A percentile compares a stretch with the other conserved stretches of the same genome.
Conservation (phyloP, 1,140 invertebrate species). For the Goniozus legneri region DNA sequence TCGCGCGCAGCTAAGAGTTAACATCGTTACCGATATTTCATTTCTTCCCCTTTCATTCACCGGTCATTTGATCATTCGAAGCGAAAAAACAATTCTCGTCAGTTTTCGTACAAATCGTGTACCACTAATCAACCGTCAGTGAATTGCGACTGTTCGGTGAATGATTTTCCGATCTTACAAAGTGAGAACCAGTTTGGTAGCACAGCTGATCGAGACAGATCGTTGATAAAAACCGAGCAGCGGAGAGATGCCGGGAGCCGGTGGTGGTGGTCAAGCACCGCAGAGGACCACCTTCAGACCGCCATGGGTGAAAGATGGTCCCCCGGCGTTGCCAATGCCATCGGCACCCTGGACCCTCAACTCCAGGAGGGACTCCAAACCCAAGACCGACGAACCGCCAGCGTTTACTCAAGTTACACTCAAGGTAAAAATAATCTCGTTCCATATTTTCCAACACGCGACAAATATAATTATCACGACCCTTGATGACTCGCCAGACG, state of each 20-base stretch:
- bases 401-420: constrained; percentile 49
- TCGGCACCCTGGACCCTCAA: constrained; percentile 65
- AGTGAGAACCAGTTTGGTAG: no score
- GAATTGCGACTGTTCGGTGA: not conserved
- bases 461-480: no score
- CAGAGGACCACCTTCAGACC: constrained; percentile 69
- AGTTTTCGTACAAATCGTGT: no score
- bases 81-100: no score
- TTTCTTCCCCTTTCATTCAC: no score
- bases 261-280: constrained; percentile 46
- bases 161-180: not conserved
- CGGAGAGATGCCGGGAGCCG: constrained; percentile 46
- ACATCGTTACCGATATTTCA: no score
- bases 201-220: not conserved
- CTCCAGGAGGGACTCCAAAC: constrained; percentile 44
- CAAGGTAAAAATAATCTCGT: no score
- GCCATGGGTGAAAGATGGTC: constrained; percentile 78
- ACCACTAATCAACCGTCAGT: no score
- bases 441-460: no score
- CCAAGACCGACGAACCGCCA: constrained; percentile 42
- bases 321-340: constrained; percentile 55
- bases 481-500: no score
- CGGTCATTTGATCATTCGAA: no score
- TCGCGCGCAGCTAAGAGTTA: no score
- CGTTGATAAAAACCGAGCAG: not conserved